A percentile compares a stretch with the other conserved stretches of the same genome.
phyloP scores from a whole-genome alignment of 2,113 vertebrate genomes.

The Aspiorhynchus laticeps region DNA sequence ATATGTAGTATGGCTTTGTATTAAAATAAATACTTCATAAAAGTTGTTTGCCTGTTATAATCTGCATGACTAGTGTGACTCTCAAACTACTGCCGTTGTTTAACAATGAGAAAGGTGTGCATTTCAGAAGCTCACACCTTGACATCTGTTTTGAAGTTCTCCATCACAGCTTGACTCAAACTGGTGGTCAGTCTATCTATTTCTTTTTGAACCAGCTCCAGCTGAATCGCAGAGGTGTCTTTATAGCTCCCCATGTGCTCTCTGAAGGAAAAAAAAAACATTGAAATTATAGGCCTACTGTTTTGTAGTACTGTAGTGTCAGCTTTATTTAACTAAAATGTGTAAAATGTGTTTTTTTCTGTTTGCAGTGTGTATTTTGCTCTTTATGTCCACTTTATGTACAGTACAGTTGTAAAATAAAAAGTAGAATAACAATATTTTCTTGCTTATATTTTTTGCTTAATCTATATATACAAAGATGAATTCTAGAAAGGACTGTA shows the following conservation, averaged over 20 bases:
- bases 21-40: not conserved
- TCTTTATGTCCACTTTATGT: not conserved
- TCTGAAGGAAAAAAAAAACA: slow-evolving; percentile 57
- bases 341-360: not conserved
- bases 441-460: not conserved
- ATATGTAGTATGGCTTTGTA: not conserved
- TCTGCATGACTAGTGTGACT: not conserved
- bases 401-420: not conserved
- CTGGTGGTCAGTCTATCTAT: slow-evolving; percentile 52
- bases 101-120: not conserved
- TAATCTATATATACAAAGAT: not conserved
- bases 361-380: not conserved
- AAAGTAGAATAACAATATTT: not conserved
- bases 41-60: not conserved
- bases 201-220: slow-evolving; percentile 61
- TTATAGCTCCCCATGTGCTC: slow-evolving; percentile 66
- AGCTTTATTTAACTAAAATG: not conserved
- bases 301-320: not conserved
- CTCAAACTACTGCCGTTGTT: not conserved
- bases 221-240: slow-evolving; percentile 43
- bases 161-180: slow-evolving; percentile 62
- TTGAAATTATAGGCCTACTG: not conserved
- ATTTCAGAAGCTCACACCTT: slow-evolving; percentile 59
- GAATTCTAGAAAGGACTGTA: not conserved
- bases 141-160: slow-evolving; percentile 67